Percentiles rank a stretch among this genome's conserved stretches.
Conservation (phyloP, 2,797 vertebrate species). For the Lagodon rhomboides region DNA sequence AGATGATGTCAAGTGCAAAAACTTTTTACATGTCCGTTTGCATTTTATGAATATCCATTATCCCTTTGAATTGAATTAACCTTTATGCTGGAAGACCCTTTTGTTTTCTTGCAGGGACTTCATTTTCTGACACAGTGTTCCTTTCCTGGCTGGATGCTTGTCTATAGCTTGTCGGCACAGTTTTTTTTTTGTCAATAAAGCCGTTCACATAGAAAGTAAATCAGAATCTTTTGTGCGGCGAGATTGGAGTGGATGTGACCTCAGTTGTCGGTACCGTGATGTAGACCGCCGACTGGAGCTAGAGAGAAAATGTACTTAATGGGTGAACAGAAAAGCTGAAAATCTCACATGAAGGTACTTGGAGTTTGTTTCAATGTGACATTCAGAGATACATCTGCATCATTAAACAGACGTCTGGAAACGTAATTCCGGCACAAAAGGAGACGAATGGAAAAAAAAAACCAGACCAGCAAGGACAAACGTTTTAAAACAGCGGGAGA, state of each 20-base stretch:
- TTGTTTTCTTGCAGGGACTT: no score
- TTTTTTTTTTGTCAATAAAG: no score
- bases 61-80: background rate
- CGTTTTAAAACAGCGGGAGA: conserved; percentile 80
- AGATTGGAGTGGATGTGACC: no score
- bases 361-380: conserved; percentile 83
- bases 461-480: conserved; percentile 87
- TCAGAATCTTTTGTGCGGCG: no score
- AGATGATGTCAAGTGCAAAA: conserved; percentile 14
- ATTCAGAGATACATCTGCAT: conserved; percentile 82
- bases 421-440: conserved; percentile 35
- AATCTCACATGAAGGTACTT: conserved; percentile 39
- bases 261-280: no score
- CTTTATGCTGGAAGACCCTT: no score
- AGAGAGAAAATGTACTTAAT: background rate
- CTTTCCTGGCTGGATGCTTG: no score
- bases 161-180: no score
- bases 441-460: conserved; percentile 66
- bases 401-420: conserved; percentile 80
- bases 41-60: background rate
- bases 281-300: no score
- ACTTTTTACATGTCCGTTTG: background rate
- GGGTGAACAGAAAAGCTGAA: background rate
- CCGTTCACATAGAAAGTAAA: no score
- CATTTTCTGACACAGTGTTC: no score